phyloP scores from a whole-genome alignment of 2,113 vertebrate species.

The Daboia siamensis region DNA sequence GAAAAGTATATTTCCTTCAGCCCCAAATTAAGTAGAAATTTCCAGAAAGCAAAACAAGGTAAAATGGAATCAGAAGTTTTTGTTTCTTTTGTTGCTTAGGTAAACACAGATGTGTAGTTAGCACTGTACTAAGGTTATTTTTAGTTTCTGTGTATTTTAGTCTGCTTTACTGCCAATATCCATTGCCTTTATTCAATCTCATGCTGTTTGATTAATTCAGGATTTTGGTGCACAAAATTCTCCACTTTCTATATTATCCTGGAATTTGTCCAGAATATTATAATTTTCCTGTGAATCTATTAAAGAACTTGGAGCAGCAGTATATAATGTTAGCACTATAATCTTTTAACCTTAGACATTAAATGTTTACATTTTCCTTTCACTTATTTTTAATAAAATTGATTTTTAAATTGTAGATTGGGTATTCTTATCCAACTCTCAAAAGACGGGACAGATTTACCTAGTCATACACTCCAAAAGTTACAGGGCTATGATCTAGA shows the following conservation, averaged over 20 bases:
- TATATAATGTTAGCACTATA: neutral
- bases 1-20: neutral
- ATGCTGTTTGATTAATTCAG: neutral
- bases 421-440: neutral
- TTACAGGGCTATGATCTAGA: neutral
- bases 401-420: neutral
- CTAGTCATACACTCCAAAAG: neutral
- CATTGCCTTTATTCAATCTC: neutral
- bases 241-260: neutral
- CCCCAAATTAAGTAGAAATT: neutral
- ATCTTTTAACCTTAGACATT: neutral
- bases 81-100: neutral
- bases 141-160: neutral
- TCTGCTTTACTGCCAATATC: neutral
- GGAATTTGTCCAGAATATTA: neutral
- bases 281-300: neutral
- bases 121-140: neutral
- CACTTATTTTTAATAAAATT: neutral
- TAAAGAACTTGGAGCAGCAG: neutral
- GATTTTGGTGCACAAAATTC: neutral
- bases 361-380: neutral
- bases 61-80: neutral
- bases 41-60: neutral
- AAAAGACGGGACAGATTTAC: neutral
- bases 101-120: neutral